A percentile compares a stretch with the other conserved stretches of the same genome.
Evolutionary conservation across 2,113 vertebrate species (phyloP).

Genomic region (Phalacrocorax aristotelis): DNA sequence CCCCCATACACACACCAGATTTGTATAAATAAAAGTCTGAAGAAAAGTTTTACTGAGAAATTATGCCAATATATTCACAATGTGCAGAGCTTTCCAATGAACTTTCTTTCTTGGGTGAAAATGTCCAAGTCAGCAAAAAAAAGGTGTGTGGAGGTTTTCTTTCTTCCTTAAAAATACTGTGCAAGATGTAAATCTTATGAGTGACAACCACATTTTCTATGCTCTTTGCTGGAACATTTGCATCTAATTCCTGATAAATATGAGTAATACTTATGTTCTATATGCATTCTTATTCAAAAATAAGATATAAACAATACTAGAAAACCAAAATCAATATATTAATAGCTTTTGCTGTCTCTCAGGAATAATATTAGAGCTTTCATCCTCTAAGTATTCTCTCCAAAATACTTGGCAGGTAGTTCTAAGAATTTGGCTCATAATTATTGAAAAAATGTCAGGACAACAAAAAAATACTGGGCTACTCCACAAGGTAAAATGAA

Average conservation of each 20-base stretch:
- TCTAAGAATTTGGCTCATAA: not conserved
- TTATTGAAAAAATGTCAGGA: not conserved
- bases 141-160: accelerated
- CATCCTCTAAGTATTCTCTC: not conserved
- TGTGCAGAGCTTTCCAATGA: not conserved
- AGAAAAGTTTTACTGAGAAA: not conserved
- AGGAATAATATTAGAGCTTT: not conserved
- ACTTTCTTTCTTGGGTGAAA: not conserved
- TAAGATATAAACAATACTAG: no score
- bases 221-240: not conserved
- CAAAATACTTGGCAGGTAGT: not conserved
- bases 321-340: not conserved
- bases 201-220: not conserved
- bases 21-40: not conserved
- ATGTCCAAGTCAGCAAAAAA: not conserved
- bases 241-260: not conserved
- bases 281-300: not conserved
- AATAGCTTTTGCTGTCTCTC: not conserved
- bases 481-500: not conserved
- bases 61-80: not conserved
- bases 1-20: accelerated
- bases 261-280: not conserved
- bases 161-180: not conserved
- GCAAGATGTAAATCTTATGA: not conserved
- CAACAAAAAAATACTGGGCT: not conserved